Evolutionary conservation across 1,140 invertebrate species (phyloP), one percentile per base, ranked within the genome.

Genomic region (Probaryconus sp.): DNA sequence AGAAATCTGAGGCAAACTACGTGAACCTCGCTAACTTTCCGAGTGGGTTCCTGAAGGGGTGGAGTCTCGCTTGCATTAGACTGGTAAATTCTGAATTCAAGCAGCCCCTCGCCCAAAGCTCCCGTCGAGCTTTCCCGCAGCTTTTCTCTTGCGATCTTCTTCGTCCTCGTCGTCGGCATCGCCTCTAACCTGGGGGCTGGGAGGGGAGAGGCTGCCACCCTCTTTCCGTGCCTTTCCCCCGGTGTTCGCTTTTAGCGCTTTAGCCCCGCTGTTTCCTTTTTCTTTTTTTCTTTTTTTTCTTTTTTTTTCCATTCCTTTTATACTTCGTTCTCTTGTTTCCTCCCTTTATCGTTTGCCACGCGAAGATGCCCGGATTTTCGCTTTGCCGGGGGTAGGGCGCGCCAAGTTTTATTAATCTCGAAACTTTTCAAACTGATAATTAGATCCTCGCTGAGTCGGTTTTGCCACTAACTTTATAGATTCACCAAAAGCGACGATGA

Each of bases 361-460:
- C 33, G 48, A 65, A 38, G 20, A 26, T 13, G 17, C 50, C 69
- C 61, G 68, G 78, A 82, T 85, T 80, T 82, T 77, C 79, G 74
- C 78, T 80, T n/a, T 60, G 67, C 48, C 67, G 76, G 67, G 75
- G 73, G 58, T 53, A 42, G 70, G 24, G 30, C 40, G 28, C 37
- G 9, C 28, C 65, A 68, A 84, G 82, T 84, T 84, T 85, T 85
- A 85, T 86, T 84, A 85, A 84, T 86, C 83, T 85, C 76, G 53
- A 81, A 86, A 86, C 74, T 85, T 86, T 68, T 70, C 55, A 71
- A 85, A 84, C 82, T 83, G 79, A 86, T 86, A 86, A 85, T 86
- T 85, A 85, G 83, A 85, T 83, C 77, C 81, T 73, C 42, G 58
- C 60, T 67, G 76, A 81, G 53, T 53, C 55, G 65, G 58, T 69